A percentile compares a stretch with the other conserved stretches of the same genome.
Conservation (phyloP, 1,140 invertebrate genomes). For the Planococcus citri region DNA sequence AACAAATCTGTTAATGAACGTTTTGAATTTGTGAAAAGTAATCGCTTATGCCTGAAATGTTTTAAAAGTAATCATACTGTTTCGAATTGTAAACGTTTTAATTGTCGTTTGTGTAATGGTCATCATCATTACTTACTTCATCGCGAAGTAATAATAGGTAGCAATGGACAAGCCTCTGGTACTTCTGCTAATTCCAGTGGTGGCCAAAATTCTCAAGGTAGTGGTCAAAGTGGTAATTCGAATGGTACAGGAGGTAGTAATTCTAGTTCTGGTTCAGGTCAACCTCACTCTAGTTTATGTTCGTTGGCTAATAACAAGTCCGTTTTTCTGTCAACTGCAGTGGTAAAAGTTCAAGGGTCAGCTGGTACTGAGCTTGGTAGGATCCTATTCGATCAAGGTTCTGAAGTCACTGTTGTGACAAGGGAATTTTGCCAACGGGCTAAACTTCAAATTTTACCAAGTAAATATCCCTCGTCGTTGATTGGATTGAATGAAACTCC, state of each 20-base stretch:
- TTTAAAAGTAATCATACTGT: neutral
- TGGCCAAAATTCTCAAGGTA: too few relatives aligned
- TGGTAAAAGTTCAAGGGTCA: neutral
- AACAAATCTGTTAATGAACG: neutral
- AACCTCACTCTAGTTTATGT: too few relatives aligned
- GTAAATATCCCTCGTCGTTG: neutral
- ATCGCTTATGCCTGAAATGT: neutral
- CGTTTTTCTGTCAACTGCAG: neutral
- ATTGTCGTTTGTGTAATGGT: neutral
- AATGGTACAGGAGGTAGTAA: too few relatives aligned
- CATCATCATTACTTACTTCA: neutral
- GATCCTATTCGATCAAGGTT: neutral
- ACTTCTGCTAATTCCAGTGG: too few relatives aligned
- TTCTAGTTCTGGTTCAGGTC: too few relatives aligned
- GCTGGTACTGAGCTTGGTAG: neutral
- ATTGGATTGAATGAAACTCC: neutral
- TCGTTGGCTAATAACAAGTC: neutral
- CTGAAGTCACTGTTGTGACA: neutral
- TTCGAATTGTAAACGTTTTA: neutral
- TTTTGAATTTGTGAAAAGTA: slow-evolving; percentile 1
- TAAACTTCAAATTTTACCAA: neutral
- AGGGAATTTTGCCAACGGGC: neutral
- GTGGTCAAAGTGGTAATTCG: too few relatives aligned
- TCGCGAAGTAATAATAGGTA: neutral
- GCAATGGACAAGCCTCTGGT: too few relatives aligned